These are phyloP conservation scores for Elegia similella DNA, from an alignment of 2,888 invertebrate species.

Conservation along the genomic window DNA sequence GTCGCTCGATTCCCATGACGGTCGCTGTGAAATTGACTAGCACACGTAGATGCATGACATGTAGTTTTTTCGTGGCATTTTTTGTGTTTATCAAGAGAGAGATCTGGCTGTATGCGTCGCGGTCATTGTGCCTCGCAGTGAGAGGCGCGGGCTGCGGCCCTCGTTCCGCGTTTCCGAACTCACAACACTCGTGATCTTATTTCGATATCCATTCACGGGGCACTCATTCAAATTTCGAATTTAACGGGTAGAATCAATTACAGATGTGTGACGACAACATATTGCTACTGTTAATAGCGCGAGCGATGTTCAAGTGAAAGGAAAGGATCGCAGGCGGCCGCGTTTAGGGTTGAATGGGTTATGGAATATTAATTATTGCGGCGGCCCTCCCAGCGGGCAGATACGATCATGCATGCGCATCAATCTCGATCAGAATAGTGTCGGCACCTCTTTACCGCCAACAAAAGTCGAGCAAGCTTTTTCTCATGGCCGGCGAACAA, in stretches of 20 bases:
- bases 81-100: slow-evolving; percentile 71
- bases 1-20: slow-evolving; percentile 78
- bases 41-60: slow-evolving; percentile 81
- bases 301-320: slow-evolving; percentile 47
- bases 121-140: slow-evolving; percentile 70
- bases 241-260: slow-evolving; percentile 76
- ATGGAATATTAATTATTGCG: slow-evolving; percentile 73
- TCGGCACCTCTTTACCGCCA: slow-evolving; percentile 78
- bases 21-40: slow-evolving; percentile 77
- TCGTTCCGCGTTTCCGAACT: slow-evolving; percentile 43
- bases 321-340: slow-evolving; percentile 45
- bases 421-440: slow-evolving; percentile 71
- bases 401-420: slow-evolving; percentile 67
- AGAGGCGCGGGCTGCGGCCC: slow-evolving; percentile 44
- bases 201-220: slow-evolving; percentile 65
- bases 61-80: slow-evolving; percentile 74
- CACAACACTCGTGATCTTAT: slow-evolving; percentile 68
- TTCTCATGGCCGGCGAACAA: slow-evolving; percentile 75
- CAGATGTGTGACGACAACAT: slow-evolving; percentile 64
- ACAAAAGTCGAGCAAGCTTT: slow-evolving; percentile 65
- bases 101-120: slow-evolving; percentile 71
- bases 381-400: slow-evolving; percentile 65
- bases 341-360: slow-evolving; percentile 66
- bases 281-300: slow-evolving; percentile 59
- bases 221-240: slow-evolving; percentile 74